A percentile compares a stretch with the other conserved stretches of the same genome.
These are phyloP conservation scores for Erythrolamprus reginae DNA, from an alignment of 2,113 vertebrate species.

Conservation along the genomic window DNA sequence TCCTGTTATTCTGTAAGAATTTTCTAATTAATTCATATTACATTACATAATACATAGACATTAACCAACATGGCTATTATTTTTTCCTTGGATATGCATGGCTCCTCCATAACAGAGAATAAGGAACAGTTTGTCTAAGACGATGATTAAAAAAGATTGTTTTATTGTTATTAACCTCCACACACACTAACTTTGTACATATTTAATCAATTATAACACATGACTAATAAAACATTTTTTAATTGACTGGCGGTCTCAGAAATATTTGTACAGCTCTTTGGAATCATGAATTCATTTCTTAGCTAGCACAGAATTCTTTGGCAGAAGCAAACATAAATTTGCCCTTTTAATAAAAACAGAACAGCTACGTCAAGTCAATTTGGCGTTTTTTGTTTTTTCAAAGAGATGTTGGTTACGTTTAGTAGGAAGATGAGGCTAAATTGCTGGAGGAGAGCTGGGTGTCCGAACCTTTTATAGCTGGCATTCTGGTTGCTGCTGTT, in stretches of 20 bases:
- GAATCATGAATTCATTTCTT: neutral
- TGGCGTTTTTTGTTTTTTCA: slow-evolving; percentile 46
- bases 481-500: slow-evolving; percentile 2
- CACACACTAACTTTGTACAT: neutral
- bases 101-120: neutral
- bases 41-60: too few species aligned
- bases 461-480: slow-evolving; percentile 41
- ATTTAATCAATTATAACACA: neutral
- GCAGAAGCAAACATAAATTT: slow-evolving; percentile 11
- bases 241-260: neutral
- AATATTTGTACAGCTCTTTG: neutral
- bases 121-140: neutral
- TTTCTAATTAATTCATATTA: neutral
- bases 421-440: slow-evolving; percentile 51
- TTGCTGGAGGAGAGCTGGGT: slow-evolving; percentile 38
- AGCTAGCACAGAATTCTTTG: neutral
- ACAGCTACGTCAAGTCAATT: slow-evolving; percentile 44
- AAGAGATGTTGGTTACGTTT: slow-evolving; percentile 56
- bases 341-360: slow-evolving; percentile 48
- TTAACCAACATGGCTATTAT: neutral
- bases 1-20: neutral
- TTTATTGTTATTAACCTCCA: neutral
- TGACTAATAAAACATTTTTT: neutral
- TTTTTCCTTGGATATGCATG: neutral
- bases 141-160: neutral